phyloP scores from a whole-genome alignment of 2,113 vertebrate genomes.

The Hypomesus transpacificus region DNA sequence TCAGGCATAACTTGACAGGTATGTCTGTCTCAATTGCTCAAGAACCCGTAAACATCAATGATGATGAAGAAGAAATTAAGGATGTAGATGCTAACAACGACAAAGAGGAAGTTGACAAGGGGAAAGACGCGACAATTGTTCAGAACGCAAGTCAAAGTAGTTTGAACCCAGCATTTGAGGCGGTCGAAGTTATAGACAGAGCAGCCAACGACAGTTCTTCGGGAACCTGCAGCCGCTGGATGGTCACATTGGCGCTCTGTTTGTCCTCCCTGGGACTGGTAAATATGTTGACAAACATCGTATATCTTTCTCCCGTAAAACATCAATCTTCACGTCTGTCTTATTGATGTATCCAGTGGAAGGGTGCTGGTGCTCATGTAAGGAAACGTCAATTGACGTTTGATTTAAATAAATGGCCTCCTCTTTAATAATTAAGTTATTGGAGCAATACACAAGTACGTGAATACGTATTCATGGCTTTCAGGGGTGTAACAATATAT shows the following conservation, averaged over 20 bases:
- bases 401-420: too few relatives aligned
- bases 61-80: conserved; percentile 34
- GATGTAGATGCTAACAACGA: conserved; percentile 49
- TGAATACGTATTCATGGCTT: too few relatives aligned
- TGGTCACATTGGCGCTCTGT: conserved; percentile 72
- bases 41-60: conserved; percentile 27
- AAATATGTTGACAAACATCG: conserved; percentile 26
- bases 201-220: conserved; percentile 19
- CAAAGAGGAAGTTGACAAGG: conserved; percentile 61
- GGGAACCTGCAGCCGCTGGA: conserved; percentile 54
- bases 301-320: too few relatives aligned
- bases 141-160: conserved; percentile 49
- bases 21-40: conserved; percentile 44
- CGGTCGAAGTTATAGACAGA: conserved; percentile 43
- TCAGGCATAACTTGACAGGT: conserved; percentile 7
- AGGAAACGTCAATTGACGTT: too few relatives aligned
- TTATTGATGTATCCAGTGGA: too few relatives aligned
- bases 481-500: too few relatives aligned
- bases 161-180: conserved; percentile 17
- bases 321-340: too few relatives aligned
- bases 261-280: conserved; percentile 88
- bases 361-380: too few relatives aligned
- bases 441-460: too few relatives aligned
- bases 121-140: conserved; percentile 55
- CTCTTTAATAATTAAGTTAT: too few relatives aligned